Conservation (phyloP, 1,140 invertebrate species). For the Bombus pascuorum region DNA sequence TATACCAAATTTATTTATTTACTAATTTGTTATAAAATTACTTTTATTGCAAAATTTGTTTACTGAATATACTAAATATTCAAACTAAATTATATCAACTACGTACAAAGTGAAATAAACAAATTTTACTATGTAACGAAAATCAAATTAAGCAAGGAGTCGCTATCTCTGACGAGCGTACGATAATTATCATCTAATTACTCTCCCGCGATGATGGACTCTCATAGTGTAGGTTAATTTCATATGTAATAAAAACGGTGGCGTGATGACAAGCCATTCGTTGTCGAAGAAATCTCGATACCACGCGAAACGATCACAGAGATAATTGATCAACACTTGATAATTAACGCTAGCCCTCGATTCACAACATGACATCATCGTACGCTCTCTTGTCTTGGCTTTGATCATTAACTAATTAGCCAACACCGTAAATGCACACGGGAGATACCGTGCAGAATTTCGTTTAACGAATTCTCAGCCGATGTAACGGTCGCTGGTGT, state of each 20-base stretch:
- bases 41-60: background rate
- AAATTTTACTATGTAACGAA: background rate
- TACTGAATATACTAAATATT: background rate
- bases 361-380: background rate
- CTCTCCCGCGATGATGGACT: background rate
- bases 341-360: conserved; percentile 15
- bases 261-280: background rate
- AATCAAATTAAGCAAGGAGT: background rate
- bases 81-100: background rate
- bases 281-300: conserved; percentile 18
- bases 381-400: background rate
- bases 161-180: background rate
- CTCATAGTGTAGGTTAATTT: background rate
- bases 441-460: background rate
- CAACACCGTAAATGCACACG: background rate
- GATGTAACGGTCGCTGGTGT: background rate
- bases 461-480: background rate
- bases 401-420: conserved; percentile 18
- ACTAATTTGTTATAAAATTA: no score
- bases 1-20: no score
- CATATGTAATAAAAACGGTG: background rate
- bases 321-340: conserved; percentile 24
- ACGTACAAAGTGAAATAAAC: background rate
- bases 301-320: background rate
- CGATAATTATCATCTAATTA: background rate